A percentile compares a stretch with the other conserved stretches of the same genome.
Conservation (phyloP, 1,140 invertebrate genomes). For the Linepithema humile region DNA sequence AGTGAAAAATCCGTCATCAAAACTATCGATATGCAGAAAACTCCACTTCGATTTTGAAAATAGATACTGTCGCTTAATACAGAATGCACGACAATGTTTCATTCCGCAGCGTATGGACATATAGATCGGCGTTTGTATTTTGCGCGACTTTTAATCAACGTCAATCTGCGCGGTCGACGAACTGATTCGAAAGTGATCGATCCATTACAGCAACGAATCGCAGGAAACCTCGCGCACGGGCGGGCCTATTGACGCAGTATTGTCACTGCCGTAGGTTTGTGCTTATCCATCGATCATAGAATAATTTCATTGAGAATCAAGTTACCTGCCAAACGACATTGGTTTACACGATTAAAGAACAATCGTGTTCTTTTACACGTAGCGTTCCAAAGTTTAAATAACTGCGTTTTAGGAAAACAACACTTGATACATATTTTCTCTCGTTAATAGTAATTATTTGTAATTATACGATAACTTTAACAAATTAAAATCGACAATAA, state of each 20-base stretch:
- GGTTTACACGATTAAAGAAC: background rate
- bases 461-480: background rate
- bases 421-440: too few species aligned
- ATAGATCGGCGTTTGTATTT: constrained; percentile 33
- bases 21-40: constrained; percentile 4
- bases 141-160: constrained; percentile 57
- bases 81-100: constrained; percentile 51
- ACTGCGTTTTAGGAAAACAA: background rate
- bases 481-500: background rate
- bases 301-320: constrained; percentile 26
- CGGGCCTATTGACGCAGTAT: background rate
- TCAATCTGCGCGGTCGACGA: constrained; percentile 32
- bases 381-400: background rate
- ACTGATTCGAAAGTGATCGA: constrained; percentile 38
- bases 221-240: background rate
- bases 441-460: too few species aligned
- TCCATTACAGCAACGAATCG: constrained; percentile 44
- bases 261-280: constrained; percentile 2
- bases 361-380: background rate
- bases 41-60: constrained; percentile 27
- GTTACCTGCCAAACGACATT: background rate
- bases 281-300: constrained; percentile 10
- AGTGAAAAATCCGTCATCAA: constrained; percentile 11
- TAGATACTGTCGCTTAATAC: constrained; percentile 25
- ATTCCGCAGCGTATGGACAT: constrained; percentile 22